Evolutionary conservation across 2,797 vertebrate species (phyloP), one percentile per base, ranked within the genome.

Genomic region (Etheostoma perlongum): DNA sequence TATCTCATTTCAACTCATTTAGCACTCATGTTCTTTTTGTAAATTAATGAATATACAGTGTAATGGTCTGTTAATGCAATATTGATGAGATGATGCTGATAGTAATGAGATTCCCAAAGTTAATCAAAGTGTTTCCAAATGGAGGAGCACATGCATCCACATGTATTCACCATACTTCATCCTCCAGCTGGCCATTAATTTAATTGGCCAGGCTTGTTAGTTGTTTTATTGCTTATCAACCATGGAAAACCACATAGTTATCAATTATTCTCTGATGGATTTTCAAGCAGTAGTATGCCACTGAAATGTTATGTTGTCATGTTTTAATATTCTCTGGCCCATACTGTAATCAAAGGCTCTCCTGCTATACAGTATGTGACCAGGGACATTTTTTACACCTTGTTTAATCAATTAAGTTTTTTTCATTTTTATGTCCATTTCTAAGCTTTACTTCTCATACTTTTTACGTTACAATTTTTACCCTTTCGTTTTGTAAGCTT

Each of bases 61-160:
- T 82, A 83, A 88, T 74, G 88, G 83, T 85, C 78, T 87, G 69
- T 92, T 88, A 89, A 78, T 40, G 7, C 66, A 75, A 58, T 88
- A 88, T 85, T 85, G 83, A 91, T 86, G 89, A 67, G 46, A 69
- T 73, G 67, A 78, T 65, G 51, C 77, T 42, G 74, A 81, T 75
- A 36, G 63, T 86, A 83, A 90, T 84, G 74, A 85, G 74, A 82
- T 76, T 60, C 62, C 71, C 54, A 62, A 78, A 89, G 67, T 86
- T 85, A 83, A 89, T 88, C 64, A 79, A 75, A 78, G 76, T 71
- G 70, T 87, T 82, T 82, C 65, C 64, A 75, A 79, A 80, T 78
- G 75, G 67, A 78, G 40, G 15, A 81, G 64, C 75, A 49, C 47
- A 6, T 25, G 21, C 63, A 42, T 57, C 21, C 64, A 52, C 47